Evolutionary conservation across 2,797 vertebrate genomes (phyloP).

Genomic region (Sylvilagus floridanus): DNA sequence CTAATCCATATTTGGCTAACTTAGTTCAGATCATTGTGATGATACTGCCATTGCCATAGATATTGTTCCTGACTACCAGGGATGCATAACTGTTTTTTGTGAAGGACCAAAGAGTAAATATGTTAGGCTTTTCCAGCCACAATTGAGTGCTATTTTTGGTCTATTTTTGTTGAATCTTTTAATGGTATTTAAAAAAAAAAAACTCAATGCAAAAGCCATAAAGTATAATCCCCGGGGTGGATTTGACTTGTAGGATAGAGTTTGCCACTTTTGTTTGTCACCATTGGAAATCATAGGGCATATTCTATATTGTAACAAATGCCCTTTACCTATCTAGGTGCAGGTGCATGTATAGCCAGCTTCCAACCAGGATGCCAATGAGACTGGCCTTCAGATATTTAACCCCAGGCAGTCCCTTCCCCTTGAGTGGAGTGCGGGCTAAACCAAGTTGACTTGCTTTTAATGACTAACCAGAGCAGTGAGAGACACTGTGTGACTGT

Average conservation of each 20-base stretch:
- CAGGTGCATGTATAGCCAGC: too few species aligned
- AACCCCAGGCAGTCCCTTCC: neutral
- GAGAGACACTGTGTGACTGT: neutral
- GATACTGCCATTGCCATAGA: neutral
- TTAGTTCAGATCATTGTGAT: neutral
- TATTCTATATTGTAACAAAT: neutral
- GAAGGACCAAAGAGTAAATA: neutral
- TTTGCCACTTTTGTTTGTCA: neutral
- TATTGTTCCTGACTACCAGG: neutral
- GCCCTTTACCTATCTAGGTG: neutral
- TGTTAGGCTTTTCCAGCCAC: neutral
- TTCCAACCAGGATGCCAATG: neutral
- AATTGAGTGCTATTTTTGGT: neutral
- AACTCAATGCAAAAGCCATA: neutral
- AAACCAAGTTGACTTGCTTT: neutral
- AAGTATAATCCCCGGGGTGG: neutral
- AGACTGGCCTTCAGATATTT: neutral
- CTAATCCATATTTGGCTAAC: neutral
- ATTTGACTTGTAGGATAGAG: neutral
- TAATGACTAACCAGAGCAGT: neutral
- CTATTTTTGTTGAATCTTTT: neutral
- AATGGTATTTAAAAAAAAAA: neutral
- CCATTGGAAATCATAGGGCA: fast-evolving
- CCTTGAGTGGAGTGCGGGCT: neutral
- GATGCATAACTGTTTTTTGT: neutral